phyloP scores from a whole-genome alignment of 1,140 invertebrate species.

The Ephestia elutella region DNA sequence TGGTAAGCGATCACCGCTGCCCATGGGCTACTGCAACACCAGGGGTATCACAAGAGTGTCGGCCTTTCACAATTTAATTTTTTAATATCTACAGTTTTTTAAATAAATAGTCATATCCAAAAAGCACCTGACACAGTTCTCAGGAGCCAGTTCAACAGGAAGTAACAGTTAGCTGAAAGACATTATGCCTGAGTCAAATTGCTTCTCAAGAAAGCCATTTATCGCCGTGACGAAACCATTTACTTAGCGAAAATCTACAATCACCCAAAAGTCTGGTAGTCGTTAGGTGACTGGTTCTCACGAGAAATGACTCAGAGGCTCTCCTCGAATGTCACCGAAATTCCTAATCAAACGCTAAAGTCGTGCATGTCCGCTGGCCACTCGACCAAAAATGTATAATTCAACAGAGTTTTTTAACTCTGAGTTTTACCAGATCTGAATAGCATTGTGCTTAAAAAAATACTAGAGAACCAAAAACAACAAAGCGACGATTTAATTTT shows the following conservation, averaged over 20 bases:
- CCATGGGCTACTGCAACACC: no score
- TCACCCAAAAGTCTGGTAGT: constrained; percentile 45
- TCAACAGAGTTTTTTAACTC: constrained; percentile 28
- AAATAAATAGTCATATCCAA: constrained; percentile 3
- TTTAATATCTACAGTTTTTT: no score
- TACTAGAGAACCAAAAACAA: no score
- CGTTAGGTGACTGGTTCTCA: constrained; percentile 49
- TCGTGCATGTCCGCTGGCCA: constrained; percentile 66
- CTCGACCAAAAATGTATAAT: constrained; percentile 57
- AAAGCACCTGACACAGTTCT: constrained; percentile 60
- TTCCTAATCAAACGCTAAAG: constrained; percentile 62
- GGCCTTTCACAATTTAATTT: no score
- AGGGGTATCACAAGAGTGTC: no score
- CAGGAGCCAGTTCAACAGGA: constrained; percentile 38
- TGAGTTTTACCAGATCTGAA: neutral
- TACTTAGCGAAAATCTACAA: constrained; percentile 63
- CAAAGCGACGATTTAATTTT: no score
- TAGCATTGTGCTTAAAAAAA: neutral
- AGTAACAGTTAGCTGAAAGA: constrained; percentile 50
- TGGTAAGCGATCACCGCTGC: no score
- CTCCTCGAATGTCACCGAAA: constrained; percentile 55
- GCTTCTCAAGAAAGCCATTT: constrained; percentile 58
- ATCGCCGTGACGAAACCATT: constrained; percentile 60
- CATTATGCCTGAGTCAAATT: constrained; percentile 49
- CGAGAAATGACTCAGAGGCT: constrained; percentile 61